Evolutionary conservation across 2,888 invertebrate species (phyloP).

Genomic region (Cephus runcator): DNA sequence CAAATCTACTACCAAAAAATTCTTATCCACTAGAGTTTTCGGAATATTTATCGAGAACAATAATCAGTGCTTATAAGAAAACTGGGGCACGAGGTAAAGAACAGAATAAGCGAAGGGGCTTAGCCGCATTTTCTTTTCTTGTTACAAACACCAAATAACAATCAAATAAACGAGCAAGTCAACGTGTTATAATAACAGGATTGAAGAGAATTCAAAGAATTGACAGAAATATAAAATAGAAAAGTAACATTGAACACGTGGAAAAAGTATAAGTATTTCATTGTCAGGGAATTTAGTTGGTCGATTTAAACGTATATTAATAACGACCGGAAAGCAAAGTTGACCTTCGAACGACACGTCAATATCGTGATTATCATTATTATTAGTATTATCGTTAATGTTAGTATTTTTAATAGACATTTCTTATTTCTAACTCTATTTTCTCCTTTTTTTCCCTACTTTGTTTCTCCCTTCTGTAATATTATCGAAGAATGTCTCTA

Average conservation of each 20-base stretch:
- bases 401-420: constrained; percentile 12
- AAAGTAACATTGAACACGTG: not conserved
- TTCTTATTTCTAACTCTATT: constrained; percentile 15
- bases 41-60: not conserved
- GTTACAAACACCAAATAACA: not conserved
- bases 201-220: not conserved
- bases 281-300: not conserved
- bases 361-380: not conserved
- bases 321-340: not conserved
- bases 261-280: not conserved
- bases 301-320: not conserved
- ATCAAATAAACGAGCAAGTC: not conserved
- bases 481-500: constrained; percentile 3
- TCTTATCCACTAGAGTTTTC: not conserved
- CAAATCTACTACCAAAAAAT: not conserved
- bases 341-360: not conserved
- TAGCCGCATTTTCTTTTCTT: not conserved
- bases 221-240: not conserved
- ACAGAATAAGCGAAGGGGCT: not conserved
- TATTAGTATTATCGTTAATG: constrained; percentile 1
- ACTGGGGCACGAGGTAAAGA: not conserved
- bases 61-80: not conserved
- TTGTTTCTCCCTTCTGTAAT: not conserved
- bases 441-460: constrained; percentile 5
- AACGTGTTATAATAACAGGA: not conserved